Conservation (phyloP, 1,140 invertebrate species). For the Drosophila melanogaster region Release_6_plus_ISO1_MT NT_033779.5:20057501-20058000, state of each 20-base stretch:
- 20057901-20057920: neutral
- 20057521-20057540: conserved; percentile 69
- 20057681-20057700: neutral
- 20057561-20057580: conserved; percentile 1
- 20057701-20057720: neutral
- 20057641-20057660: conserved; percentile 45
- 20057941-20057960: conserved; percentile 59
- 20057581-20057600: neutral
- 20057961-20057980: conserved; percentile 43
- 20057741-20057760: neutral
- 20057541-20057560: conserved; percentile 61
- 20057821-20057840: too few relatives aligned
- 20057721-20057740: too few relatives aligned
- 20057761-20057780: neutral
- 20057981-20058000: conserved; percentile 40
- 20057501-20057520: conserved; percentile 50
- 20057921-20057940: conserved; percentile 21
- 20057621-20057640: conserved; percentile 18
- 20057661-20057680: conserved; percentile 48
- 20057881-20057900: too few relatives aligned
- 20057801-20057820: too few relatives aligned
- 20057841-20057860: too few relatives aligned
- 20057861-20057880: too few relatives aligned
- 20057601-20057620: conserved; percentile 47
- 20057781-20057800: too few relatives aligned